phyloP scores from a whole-genome alignment of 2,888 invertebrate species.

The Drepanosiphum platanoidis region DNA sequence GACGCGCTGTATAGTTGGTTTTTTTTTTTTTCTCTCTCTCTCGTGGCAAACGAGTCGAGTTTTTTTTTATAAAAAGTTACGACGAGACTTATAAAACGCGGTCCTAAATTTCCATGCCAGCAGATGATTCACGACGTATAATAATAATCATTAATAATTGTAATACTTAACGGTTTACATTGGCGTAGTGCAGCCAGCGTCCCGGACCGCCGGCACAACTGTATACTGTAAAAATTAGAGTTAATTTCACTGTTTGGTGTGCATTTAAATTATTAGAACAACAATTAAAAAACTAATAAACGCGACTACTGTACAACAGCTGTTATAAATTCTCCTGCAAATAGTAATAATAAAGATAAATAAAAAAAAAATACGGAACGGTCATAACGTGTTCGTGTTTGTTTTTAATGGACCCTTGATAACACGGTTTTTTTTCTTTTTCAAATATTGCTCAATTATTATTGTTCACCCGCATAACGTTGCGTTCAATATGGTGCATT shows the following conservation, averaged over 20 bases:
- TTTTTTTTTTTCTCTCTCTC: neutral
- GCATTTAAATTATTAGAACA: conserved; percentile 31
- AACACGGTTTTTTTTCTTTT: neutral
- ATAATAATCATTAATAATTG: conserved; percentile 7
- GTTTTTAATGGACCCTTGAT: conserved; percentile 39
- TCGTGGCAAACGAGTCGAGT: neutral
- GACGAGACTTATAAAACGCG: neutral
- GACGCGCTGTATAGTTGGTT: neutral
- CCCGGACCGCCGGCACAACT: too few species aligned
- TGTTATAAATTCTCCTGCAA: conserved; percentile 20
- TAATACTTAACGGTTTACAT: neutral
- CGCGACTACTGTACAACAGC: neutral
- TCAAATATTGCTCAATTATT: conserved; percentile 16
- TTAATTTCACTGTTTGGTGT: conserved; percentile 27
- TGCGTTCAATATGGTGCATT: conserved; percentile 6
- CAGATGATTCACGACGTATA: neutral
- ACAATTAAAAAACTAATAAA: conserved; percentile 40
- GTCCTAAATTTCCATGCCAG: neutral
- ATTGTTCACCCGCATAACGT: conserved; percentile 38
- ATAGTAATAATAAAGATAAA: neutral
- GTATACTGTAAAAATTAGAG: conserved; percentile 29
- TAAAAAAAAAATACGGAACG: neutral
- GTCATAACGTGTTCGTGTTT: neutral
- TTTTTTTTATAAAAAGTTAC: neutral
- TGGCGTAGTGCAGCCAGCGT: neutral